Evolutionary conservation across 2,113 vertebrate genomes (phyloP).

Genomic region (Coregonus clupeaformis): DNA sequence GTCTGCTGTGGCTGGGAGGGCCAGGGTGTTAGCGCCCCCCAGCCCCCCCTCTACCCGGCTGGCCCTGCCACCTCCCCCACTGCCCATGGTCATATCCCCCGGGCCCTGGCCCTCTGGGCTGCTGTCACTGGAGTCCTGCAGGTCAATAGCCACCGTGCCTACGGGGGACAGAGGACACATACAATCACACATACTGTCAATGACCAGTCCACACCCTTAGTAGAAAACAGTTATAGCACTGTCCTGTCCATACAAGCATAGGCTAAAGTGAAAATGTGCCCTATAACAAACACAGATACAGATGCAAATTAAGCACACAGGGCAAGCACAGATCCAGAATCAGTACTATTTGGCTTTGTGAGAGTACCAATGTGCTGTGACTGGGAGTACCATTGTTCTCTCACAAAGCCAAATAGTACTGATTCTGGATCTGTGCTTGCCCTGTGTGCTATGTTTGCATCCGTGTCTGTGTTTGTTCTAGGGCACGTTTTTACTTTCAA

Average conservation of each 20-base stretch:
- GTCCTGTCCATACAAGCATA: too few relatives aligned
- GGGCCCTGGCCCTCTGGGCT: slow-evolving; percentile 70
- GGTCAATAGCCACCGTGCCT: slow-evolving; percentile 82
- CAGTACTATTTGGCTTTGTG: neutral
- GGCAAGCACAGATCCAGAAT: neutral
- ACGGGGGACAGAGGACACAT: slow-evolving; percentile 10
- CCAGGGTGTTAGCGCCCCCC: slow-evolving; percentile 68
- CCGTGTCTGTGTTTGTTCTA: too few relatives aligned
- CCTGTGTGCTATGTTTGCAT: too few relatives aligned
- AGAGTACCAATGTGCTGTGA: too few relatives aligned
- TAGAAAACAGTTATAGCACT: neutral
- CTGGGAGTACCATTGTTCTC: too few relatives aligned
- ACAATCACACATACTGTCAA: neutral
- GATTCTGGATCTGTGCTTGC: too few relatives aligned
- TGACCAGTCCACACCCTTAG: too few relatives aligned
- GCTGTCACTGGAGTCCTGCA: slow-evolving; percentile 77
- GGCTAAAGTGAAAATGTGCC: neutral
- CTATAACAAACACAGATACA: neutral
- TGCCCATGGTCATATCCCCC: slow-evolving; percentile 14
- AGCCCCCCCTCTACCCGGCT: slow-evolving; percentile 60
- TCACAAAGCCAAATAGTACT: too few relatives aligned
- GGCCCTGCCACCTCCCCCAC: slow-evolving; percentile 50
- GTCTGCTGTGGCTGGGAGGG: slow-evolving; percentile 64
- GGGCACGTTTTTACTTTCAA: neutral
- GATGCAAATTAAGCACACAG: neutral